Evolutionary conservation across 1,140 invertebrate genomes (phyloP), one percentile per base, ranked within the genome.

Genomic region (Sarcophaga peregrina): DNA sequence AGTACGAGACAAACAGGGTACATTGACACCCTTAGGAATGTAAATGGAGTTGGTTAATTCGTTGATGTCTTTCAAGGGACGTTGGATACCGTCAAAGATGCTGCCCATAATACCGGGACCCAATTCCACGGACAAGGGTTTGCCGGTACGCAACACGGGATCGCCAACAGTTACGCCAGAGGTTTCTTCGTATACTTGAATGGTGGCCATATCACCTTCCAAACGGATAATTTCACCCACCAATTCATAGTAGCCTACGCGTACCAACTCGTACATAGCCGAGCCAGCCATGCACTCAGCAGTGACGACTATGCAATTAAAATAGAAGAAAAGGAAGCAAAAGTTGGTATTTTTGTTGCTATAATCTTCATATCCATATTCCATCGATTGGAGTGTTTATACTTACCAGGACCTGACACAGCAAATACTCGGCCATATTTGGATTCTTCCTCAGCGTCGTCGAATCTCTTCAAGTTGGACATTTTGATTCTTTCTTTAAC

Each of bases 11-110:
- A 99, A 91, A 50, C 95, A 93, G 54, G 98, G 98, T 83, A 96
- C 94, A 90, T 99, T 99, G n/a, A 99, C 93, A 92, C 99, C 99
- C 92, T 99, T 99, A 20, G 98, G 98, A 91, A 99, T 99, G 93
- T 99, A 99, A 91, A 99, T 99, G 88, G 96, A 98, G 86, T 96
- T 92, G 0, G 97, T 98, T 46, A 98, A 91, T 86, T 99, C 97
- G 89, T 96, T 94, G 91, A 99, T 99, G 89, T 99, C 98, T 88
- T 99, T 97, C 86, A 99, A 90, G 0, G 99, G 99, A 90, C 99
- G 95, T 91, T 99, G 99, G 91, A 99, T 99, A 93, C 98, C 98
- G 92, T 99, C 99, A 93, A 99, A 99, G 92, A 99, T 99, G 90
- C 97, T 98, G 84, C 97, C 97, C 93, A 99, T 95, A 91, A 99